Evolutionary conservation across 1,140 invertebrate species (phyloP), one percentile per base, ranked within the genome.

Genomic region (Drosophila ercepeae): DNA sequence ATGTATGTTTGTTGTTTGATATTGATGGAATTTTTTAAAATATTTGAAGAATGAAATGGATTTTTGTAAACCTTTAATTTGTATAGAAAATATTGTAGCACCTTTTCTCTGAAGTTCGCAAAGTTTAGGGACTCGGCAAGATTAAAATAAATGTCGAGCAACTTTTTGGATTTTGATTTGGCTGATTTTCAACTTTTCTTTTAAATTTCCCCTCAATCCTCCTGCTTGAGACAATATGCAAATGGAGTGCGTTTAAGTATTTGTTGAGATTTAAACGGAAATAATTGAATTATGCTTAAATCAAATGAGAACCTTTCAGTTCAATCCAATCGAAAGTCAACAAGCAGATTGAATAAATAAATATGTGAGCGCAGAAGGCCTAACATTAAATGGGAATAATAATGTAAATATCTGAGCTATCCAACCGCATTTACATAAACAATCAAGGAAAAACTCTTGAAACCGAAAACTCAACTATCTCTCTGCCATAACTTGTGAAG

Each of bases 251-350:
- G 36, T 19, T 46, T 39, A 36, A 71, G 49, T 63, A 44, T 67
- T 65, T 67, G 63, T 44, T 34, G 63, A 67, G 48, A 67, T 52
- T 67, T 67, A 67, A 67, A 67, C 27, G 46, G 21, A 65, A 67
- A 67, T 67, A 67, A 67, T 67, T 67, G 60, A 65, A 67, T 67
- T 67, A 67, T 52, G 63, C 21, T 65, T 53, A 67, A 67, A 65
- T 67, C 63, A 19, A 65, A 45, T 67, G 60, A 44, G 27, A 65
- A 21, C 25, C 63, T 44, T 34, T 52, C 36, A 19, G 32, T 64
- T 25, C 14, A 50, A 65, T 44, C 65, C 36, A 4, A 44, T 16
- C 16, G n/a, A 34, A 65, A 65, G 21, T 18, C 60, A 52, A 34
- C 63, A 67, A 51, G 39, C 36, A 39, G 48, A 52, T 67, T 45